These are phyloP conservation scores for Ardeotis arabs DNA, from an alignment of 2,113 vertebrate species.

Conservation along the genomic window DNA sequence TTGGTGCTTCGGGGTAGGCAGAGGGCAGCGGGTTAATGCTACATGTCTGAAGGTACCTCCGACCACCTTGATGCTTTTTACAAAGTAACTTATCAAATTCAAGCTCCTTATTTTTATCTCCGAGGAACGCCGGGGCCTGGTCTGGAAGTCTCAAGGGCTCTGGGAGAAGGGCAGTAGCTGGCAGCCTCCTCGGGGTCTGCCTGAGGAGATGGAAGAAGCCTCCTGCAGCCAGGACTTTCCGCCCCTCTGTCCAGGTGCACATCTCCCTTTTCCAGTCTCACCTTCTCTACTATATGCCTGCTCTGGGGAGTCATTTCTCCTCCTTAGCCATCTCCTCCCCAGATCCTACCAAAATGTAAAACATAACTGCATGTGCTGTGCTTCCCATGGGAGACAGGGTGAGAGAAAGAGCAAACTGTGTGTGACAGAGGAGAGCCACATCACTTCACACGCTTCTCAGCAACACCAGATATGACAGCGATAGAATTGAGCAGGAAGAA, in stretches of 20 bases:
- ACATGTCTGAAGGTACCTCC: not conserved
- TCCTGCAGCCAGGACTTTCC: not conserved
- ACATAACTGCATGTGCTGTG: not conserved
- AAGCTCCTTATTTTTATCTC: not conserved
- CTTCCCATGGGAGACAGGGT: not conserved
- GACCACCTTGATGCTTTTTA: not conserved
- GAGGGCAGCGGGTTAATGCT: not conserved
- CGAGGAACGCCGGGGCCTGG: too few species aligned
- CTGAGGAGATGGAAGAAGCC: not conserved
- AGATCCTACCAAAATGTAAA: not conserved
- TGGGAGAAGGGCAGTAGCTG: not conserved
- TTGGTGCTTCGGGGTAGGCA: not conserved
- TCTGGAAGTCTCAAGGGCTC: not conserved
- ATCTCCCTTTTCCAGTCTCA: not conserved
- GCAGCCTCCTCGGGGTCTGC: not conserved
- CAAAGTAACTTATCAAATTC: not conserved
- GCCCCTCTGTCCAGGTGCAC: not conserved
- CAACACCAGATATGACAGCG: not conserved
- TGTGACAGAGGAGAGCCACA: constrained; percentile 1
- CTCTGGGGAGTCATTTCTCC: not conserved
- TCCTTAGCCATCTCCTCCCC: not conserved
- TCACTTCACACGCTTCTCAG: not conserved
- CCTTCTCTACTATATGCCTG: not conserved
- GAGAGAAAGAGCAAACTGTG: not conserved
- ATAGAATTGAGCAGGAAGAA: constrained; percentile 19